Percentiles rank a stretch among this genome's conserved stretches.
Conservation (phyloP, 1,140 invertebrate genomes). For the Battus philenor region DNA sequence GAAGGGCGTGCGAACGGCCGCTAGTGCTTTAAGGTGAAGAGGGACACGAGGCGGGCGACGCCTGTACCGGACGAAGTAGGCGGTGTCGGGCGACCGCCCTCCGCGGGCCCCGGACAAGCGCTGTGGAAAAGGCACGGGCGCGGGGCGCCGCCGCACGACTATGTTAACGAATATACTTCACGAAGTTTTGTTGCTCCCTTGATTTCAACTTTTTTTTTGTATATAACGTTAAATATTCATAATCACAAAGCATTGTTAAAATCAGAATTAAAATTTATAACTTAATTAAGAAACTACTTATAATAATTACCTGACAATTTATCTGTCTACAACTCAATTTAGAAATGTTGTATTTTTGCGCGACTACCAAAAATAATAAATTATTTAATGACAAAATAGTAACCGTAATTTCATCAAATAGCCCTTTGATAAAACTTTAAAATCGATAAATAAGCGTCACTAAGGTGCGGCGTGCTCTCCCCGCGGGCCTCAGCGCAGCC, state of each 20-base stretch:
- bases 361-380: too few relatives aligned
- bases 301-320: too few relatives aligned
- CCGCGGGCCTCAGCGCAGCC: constrained; percentile 53
- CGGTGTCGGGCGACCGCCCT: constrained; percentile 68
- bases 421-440: constrained; percentile 35
- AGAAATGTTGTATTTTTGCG: too few relatives aligned
- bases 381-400: background rate
- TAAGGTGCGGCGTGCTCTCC: constrained; percentile 46
- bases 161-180: constrained; percentile 71
- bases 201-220: too few relatives aligned
- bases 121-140: constrained; percentile 59
- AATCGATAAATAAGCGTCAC: constrained; percentile 47
- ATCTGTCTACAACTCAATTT: too few relatives aligned
- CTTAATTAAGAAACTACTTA: too few relatives aligned
- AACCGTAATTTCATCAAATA: constrained; percentile 3
- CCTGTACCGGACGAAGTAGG: constrained; percentile 73
- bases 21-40: constrained; percentile 49
- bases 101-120: constrained; percentile 58
- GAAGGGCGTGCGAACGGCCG: constrained; percentile 45
- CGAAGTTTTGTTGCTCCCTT: constrained; percentile 62
- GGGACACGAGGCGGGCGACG: constrained; percentile 64
- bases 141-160: constrained; percentile 64
- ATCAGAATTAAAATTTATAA: too few relatives aligned
- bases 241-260: too few relatives aligned
- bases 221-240: too few relatives aligned